Percentiles rank a stretch among this genome's conserved stretches.
phyloP scores from a whole-genome alignment of 2,888 invertebrate species.

The Junonia oenone region DNA sequence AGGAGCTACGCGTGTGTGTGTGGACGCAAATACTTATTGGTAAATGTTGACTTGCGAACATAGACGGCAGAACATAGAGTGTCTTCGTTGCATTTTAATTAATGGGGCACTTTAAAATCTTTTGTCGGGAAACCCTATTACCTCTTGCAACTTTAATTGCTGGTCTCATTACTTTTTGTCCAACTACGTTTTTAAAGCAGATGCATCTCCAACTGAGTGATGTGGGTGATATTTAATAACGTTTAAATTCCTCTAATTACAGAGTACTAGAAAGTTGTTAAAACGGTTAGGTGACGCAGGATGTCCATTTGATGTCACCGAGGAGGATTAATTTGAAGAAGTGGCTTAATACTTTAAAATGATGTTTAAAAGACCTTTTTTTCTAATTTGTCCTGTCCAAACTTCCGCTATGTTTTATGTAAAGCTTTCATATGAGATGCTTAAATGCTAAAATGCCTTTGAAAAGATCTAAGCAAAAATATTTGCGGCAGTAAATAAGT shows the following conservation, averaged over 20 bases:
- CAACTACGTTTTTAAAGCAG: not conserved
- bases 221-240: constrained; percentile 4
- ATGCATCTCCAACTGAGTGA: constrained; percentile 2
- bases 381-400: no score
- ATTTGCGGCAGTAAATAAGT: no score
- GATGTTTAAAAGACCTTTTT: not conserved
- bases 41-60: constrained; percentile 71
- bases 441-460: no score
- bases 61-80: constrained; percentile 30
- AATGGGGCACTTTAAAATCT: constrained; percentile 11
- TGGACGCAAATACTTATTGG: constrained; percentile 74
- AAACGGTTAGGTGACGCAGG: not conserved
- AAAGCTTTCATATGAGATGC: no score
- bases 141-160: constrained; percentile 23
- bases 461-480: no score
- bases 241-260: constrained; percentile 17
- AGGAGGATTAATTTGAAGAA: not conserved
- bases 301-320: constrained; percentile 5
- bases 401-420: no score
- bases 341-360: not conserved
- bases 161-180: constrained; percentile 19
- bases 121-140: constrained; percentile 15
- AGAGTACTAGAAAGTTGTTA: not conserved
- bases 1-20: constrained; percentile 45
- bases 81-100: constrained; percentile 17